Base-by-base conservation (phyloP, 1,140 invertebrate species). In the Phthorimaea operculella region DNA sequence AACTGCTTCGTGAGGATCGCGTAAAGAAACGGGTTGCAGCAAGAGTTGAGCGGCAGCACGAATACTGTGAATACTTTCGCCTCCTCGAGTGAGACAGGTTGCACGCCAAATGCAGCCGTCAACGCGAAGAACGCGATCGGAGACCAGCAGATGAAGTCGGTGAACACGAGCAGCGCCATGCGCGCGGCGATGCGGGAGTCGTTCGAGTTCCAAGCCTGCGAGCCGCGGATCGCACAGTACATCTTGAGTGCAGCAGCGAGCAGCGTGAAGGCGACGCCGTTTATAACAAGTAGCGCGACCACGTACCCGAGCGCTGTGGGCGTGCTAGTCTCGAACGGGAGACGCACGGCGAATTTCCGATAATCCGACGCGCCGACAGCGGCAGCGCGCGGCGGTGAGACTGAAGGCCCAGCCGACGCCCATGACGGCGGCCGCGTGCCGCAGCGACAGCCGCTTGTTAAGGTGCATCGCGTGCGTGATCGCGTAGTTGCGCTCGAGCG, bases 391-490 rank as follows among this genome's bases (percentile, higher is more conserved):
- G 90, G 98, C 97, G 0, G 92, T 75, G 1, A 97, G 77, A 0
- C 97, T 93, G 84, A 98, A 98, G 1, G 90, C 87, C 96, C 97
- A 99, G 2, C 97, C 98, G 9, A 90, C 86, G 0, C 91, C 88
- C 96, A 99, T 99, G 34, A 99, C 92, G 72, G 92, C 92, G 9
- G 90, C 90, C 0, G 97, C 96, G 76, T 97, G 95, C 28, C 92
- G 92, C 48, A 98, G 79, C 0, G 96, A 96, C 0, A 98, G 86
- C 12, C 96, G 85, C 79, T 98, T 98, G 84, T 98, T 98, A 14
- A 98, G 87, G 78, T 98, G 96, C 92, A 98, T 98, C 51, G 97
- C 97, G 83, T 98, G 96, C 0, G 96, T 98, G 71, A 99, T 99
- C 58, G 96, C 97, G 79, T 97, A 97, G 83, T 97, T 97, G 7